Evolutionary conservation across 1,140 invertebrate genomes (phyloP).

Genomic region (Brachionus sp.): DNA sequence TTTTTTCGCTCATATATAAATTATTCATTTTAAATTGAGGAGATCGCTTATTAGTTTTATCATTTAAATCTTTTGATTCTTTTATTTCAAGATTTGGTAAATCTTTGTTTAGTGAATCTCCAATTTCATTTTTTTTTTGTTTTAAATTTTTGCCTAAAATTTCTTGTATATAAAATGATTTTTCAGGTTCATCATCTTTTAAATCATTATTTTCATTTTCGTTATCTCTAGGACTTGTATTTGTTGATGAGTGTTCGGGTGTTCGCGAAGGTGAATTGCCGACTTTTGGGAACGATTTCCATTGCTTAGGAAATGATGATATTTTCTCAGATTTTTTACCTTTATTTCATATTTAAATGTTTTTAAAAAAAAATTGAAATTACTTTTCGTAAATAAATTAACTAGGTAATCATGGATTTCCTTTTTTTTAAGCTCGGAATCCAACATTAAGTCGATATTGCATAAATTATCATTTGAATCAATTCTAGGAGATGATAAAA

Average conservation of each 20-base stretch:
- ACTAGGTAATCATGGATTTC: slow-evolving; percentile 18
- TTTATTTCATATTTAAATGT: background rate
- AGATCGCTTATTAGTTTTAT: background rate
- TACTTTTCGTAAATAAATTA: background rate
- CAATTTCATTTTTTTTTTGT: background rate
- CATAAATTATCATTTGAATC: background rate
- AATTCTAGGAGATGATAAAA: background rate
- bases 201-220: no score
- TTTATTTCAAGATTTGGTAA: no score
- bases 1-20: background rate
- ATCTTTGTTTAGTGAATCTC: no score
- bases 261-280: background rate
- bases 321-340: background rate
- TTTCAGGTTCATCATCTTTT: background rate
- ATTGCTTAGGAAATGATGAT: background rate
- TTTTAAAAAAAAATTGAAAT: background rate
- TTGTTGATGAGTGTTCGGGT: background rate
- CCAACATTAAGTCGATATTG: background rate
- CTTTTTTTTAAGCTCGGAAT: background rate
- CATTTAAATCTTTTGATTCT: background rate
- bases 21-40: background rate
- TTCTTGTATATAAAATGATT: background rate
- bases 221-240: background rate
- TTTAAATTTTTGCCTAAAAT: background rate
- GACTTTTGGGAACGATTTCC: slow-evolving; percentile 4